Conservation (phyloP, 2,113 vertebrate species). For the Gopherus flavomarginatus region DNA sequence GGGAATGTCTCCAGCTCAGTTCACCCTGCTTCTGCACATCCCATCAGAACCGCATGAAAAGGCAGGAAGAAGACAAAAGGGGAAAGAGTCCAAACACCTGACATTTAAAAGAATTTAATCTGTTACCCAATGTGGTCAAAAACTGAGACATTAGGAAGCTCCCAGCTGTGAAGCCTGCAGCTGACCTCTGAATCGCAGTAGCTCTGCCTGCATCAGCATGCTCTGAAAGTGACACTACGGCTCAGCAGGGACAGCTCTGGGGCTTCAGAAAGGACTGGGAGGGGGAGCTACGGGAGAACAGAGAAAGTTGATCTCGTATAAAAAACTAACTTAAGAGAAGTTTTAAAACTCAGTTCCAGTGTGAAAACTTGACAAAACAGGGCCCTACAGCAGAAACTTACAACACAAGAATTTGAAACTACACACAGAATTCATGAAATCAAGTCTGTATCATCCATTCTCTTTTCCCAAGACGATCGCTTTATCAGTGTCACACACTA, state of each 20-base stretch:
- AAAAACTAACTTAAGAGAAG: neutral
- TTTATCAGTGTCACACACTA: neutral
- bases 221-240: neutral
- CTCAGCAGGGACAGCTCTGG: neutral
- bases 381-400: neutral
- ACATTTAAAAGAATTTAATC: neutral
- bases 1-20: neutral
- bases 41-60: neutral
- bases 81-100: neutral
- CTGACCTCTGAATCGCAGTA: neutral
- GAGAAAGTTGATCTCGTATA: neutral
- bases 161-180: neutral
- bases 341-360: neutral
- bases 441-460: accelerated
- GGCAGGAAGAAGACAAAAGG: neutral
- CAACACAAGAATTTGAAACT: neutral
- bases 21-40: neutral
- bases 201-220: neutral
- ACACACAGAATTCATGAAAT: neutral
- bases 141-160: neutral
- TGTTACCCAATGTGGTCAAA: neutral
- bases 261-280: neutral
- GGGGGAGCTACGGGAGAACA: neutral
- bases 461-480: neutral
- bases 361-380: neutral